A percentile compares a stretch with the other conserved stretches of the same genome.
Evolutionary conservation across 2,113 vertebrate genomes (phyloP).

Genomic region (Calypte anna): DNA sequence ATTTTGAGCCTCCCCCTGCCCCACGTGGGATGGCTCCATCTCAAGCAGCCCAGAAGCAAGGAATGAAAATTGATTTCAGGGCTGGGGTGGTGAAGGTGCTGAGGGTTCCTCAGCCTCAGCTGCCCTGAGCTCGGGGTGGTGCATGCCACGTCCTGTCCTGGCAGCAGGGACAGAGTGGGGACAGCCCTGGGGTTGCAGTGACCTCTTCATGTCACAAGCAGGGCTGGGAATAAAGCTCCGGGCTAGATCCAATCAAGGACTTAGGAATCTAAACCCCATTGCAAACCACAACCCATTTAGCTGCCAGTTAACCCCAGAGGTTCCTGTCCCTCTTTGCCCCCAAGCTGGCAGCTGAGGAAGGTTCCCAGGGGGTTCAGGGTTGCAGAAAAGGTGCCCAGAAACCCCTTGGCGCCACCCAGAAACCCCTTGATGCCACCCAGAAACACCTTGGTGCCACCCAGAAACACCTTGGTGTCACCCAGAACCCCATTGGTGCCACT

Average conservation of each 20-base stretch:
- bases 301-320: neutral
- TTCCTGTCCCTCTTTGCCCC: neutral
- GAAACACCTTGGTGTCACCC: too few species aligned
- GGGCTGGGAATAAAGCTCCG: slow-evolving; percentile 18
- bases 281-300: neutral
- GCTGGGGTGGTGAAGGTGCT: accelerated
- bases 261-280: neutral
- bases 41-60: neutral
- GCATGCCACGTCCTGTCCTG: neutral
- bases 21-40: accelerated
- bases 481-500: too few species aligned
- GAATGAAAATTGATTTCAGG: neutral
- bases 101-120: neutral
- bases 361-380: neutral
- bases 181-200: neutral
- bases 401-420: too few species aligned
- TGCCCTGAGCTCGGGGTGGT: accelerated
- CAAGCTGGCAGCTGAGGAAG: neutral
- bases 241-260: slow-evolving; percentile 58
- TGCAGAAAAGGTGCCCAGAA: neutral
- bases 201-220: neutral
- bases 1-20: accelerated
- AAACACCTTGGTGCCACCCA: neutral
- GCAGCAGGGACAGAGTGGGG: neutral
- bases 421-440: too few species aligned